Base-by-base conservation (phyloP, 30 jellyfish, hydroid and myxozoan genomes). In the Aurelia aurita region DNA sequence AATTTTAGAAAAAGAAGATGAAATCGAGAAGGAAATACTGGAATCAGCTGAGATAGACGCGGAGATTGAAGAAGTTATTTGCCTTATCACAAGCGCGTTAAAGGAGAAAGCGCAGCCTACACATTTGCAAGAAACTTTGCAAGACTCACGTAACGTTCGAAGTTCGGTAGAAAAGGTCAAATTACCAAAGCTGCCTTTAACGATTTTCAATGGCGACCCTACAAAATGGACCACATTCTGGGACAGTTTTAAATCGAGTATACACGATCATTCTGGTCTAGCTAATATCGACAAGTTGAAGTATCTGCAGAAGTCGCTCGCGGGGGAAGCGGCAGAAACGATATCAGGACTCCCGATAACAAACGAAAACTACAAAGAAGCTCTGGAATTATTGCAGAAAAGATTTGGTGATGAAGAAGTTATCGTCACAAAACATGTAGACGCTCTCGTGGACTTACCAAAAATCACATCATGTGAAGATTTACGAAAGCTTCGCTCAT, bases 191-290 rank as follows among this genome's bases (percentile, higher is more conserved):
- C 25, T 46, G 19, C 19, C 70, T 8, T 53, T 49, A 20, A 9
- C 72, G 55, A 15, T 60, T 20, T 72, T 72, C 26, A 72, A 72
- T 53, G 85, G 85, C 25, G 85, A 72, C 51, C 13, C 72, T 5
- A 72, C 70, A 4, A 51, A 46, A 53, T 72, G 85, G 85, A 72
- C 25, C 5, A 3, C 53, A n/a, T 72, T 72, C 26, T 72, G 85
- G 70, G 85, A 72, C 23, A 8, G 53, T 21, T 72, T 72, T 53
- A 44, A 45, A 46, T 72, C 85, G 23, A 72, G 55, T 4, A 72
- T 72, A 5, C n/a, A 49, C 55, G 55, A 22, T 20, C 5, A 23
- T 18, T 9, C 70, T 18, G 13, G 26, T 19, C 72, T 72, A 54
- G 70, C 85, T 16, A 49, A 72, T 16, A 49, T 72, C 3, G 85